Conservation (phyloP, 2,113 vertebrate species). For the Chaetorhynchus papuensis region DNA sequence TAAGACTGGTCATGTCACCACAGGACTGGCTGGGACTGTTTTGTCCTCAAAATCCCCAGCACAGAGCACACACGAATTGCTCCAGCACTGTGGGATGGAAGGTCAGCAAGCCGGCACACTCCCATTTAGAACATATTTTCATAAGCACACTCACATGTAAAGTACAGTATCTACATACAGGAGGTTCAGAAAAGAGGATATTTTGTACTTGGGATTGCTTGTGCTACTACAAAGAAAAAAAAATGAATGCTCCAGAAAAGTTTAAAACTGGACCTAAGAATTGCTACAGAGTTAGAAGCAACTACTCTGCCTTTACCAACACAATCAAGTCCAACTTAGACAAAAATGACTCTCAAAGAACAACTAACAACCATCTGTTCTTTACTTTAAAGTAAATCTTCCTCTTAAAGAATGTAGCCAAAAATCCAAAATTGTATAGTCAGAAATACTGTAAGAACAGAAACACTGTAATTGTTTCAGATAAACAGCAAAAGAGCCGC, state of each 20-base stretch:
- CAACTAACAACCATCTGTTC: not conserved
- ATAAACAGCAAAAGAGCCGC: not conserved
- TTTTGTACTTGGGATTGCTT: not conserved
- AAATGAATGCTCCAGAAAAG: not conserved
- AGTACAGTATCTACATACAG: not conserved
- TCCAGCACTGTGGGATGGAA: not conserved
- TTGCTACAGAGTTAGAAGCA: not conserved
- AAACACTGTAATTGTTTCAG: not conserved
- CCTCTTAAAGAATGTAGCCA: not conserved
- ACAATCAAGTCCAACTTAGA: not conserved
- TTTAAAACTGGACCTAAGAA: not conserved
- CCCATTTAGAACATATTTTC: not conserved
- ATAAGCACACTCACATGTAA: not conserved
- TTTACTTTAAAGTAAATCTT: not conserved
- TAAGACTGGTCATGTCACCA: not conserved
- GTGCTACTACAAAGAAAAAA: not conserved
- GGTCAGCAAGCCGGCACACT: not conserved
- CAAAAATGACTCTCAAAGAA: not conserved
- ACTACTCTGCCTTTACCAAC: not conserved
- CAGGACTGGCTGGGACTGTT: not conserved
- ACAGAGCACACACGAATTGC: fast-evolving
- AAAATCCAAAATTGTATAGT: not conserved
- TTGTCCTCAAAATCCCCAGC: not conserved
- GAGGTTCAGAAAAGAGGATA: not conserved
- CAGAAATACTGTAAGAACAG: not conserved